phyloP scores from a whole-genome alignment of 2,888 invertebrate genomes.

The Andrena dorsata region DNA sequence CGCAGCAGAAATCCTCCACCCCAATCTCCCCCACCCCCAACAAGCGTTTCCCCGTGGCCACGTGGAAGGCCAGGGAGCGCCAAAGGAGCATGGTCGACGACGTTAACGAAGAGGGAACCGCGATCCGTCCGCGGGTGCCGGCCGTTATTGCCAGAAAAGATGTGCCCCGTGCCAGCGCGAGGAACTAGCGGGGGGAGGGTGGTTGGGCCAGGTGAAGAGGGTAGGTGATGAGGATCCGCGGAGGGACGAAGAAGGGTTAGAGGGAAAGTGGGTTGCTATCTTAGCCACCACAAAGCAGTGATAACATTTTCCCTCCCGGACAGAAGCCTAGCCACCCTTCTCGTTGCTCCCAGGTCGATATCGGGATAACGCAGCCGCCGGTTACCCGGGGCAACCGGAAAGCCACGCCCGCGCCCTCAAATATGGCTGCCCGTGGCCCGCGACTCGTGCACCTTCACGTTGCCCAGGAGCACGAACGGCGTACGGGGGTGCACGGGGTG shows the following conservation, averaged over 20 bases:
- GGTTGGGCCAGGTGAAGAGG: constrained; percentile 13
- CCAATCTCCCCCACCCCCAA: too few species aligned
- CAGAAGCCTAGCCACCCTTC: constrained; percentile 84
- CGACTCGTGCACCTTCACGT: constrained; percentile 64
- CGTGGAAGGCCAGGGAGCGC: background rate
- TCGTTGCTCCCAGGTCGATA: constrained; percentile 80
- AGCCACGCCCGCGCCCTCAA: constrained; percentile 83
- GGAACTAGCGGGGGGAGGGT: constrained; percentile 19
- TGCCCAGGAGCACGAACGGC: constrained; percentile 44
- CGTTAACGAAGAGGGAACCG: constrained; percentile 20
- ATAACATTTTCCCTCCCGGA: constrained; percentile 85
- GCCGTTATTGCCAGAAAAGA: constrained; percentile 41
- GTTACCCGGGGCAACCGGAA: constrained; percentile 80
- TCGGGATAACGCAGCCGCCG: constrained; percentile 80
- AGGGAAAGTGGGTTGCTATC: constrained; percentile 82
- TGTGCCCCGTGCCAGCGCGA: constrained; percentile 27
- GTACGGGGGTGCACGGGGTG: too few species aligned
- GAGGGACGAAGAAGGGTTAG: constrained; percentile 64
- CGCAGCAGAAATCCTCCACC: too few species aligned
- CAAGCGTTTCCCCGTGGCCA: too few species aligned
- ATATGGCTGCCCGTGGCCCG: constrained; percentile 80
- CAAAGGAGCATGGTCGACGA: background rate
- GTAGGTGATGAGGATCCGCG: constrained; percentile 59
- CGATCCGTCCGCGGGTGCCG: constrained; percentile 17
- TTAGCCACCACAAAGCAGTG: constrained; percentile 85